Evolutionary conservation across 2,888 invertebrate genomes (phyloP).

Genomic region (Drosophila anceps): DNA sequence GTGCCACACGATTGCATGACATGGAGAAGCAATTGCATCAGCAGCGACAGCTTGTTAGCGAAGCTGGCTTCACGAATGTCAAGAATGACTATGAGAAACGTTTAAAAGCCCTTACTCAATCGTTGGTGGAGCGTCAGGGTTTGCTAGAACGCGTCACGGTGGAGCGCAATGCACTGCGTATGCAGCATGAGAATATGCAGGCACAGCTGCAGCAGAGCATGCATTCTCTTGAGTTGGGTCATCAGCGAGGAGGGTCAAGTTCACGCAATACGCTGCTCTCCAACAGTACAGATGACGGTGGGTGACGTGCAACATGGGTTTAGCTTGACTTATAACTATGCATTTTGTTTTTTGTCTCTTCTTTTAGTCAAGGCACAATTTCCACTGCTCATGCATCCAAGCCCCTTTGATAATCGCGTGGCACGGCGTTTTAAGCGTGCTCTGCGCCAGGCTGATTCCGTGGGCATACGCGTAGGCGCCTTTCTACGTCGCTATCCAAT

Average conservation of each 20-base stretch:
- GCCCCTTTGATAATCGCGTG: conserved; percentile 91
- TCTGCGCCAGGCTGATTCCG: conserved; percentile 90
- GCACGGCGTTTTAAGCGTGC: conserved; percentile 91
- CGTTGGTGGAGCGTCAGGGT: conserved; percentile 93
- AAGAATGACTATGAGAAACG: conserved; percentile 76
- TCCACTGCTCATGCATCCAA: conserved; percentile 90
- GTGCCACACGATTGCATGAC: conserved; percentile 77
- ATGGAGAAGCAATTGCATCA: conserved; percentile 82
- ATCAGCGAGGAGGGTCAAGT: conserved; percentile 33
- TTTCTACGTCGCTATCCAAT: conserved; percentile 93
- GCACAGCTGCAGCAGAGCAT: conserved; percentile 87
- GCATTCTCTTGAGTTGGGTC: conserved; percentile 76
- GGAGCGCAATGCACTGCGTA: conserved; percentile 93
- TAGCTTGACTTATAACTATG: neutral
- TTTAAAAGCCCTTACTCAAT: conserved; percentile 90
- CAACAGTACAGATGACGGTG: conserved; percentile 90
- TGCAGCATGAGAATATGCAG: conserved; percentile 90
- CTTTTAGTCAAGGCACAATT: conserved; percentile 88
- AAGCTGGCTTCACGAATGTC: conserved; percentile 73
- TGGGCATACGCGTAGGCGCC: conserved; percentile 92
- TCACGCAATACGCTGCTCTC: conserved; percentile 85
- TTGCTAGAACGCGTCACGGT: conserved; percentile 93
- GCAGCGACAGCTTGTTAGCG: conserved; percentile 49
- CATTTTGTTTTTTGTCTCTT: conserved; percentile 21
- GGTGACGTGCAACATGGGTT: conserved; percentile 82